phyloP scores from a whole-genome alignment of 1,140 invertebrate species.

The Apocrypta bakeri region DNA sequence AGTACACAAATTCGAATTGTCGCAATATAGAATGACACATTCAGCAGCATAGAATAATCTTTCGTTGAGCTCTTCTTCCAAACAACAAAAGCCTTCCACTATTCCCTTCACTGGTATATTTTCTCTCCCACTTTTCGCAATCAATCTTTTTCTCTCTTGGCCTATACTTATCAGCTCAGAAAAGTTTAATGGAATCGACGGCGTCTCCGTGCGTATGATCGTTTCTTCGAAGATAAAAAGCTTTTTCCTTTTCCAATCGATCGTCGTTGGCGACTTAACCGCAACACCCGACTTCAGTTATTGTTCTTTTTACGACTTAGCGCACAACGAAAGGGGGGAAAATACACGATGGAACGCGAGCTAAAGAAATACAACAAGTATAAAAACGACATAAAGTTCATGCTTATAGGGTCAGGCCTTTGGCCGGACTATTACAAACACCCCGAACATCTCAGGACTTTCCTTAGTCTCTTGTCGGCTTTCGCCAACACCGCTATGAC shows the following conservation, averaged over 20 bases:
- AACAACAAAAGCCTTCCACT: not conserved
- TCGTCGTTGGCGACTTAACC: not conserved
- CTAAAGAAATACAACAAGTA: constrained; percentile 37
- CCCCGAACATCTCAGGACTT: not conserved
- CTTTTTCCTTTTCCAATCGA: not conserved
- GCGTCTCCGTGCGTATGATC: not conserved
- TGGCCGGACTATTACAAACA: constrained; percentile 2
- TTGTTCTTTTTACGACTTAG: not conserved
- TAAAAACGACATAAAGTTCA: constrained; percentile 14
- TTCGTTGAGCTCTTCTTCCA: not conserved
- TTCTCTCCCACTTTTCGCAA: not conserved
- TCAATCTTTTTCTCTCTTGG: not conserved
- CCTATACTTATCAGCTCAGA: not conserved
- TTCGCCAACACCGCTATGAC: not conserved
- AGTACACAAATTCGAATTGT: too few species aligned
- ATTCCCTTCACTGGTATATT: not conserved
- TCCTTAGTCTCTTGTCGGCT: not conserved
- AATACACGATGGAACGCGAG: constrained; percentile 22
- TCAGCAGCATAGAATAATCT: too few species aligned
- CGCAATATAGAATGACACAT: too few species aligned
- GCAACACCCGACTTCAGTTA: not conserved
- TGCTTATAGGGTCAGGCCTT: constrained; percentile 23
- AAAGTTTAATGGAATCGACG: not conserved
- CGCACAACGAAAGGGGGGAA: not conserved
- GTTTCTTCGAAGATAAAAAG: constrained; percentile 17